Evolutionary conservation across 1,140 invertebrate species (phyloP), one percentile per base, ranked within the genome.

Genomic region (Drosophila hydei): DNA sequence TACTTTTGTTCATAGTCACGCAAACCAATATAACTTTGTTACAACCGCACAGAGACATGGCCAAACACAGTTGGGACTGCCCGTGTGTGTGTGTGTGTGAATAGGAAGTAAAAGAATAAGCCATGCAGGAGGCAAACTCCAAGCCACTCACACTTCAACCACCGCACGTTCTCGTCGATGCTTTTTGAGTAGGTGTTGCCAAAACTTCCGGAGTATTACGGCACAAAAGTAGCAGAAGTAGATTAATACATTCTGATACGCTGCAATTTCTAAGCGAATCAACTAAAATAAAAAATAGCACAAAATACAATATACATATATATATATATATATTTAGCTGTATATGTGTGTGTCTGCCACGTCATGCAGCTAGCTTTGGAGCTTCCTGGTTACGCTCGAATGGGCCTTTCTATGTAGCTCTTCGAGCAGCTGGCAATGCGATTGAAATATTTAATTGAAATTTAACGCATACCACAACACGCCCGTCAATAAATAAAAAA

Each of bases 401-500:
- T 45, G 48, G 61, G 59, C 63, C 58, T 63, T 25, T 16, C 42
- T 33, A 52, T 56, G 23, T 21, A 11, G 45, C 50, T 62, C 30
- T 62, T 47, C 42, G 51, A 43, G 43, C 60, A 59, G 61, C 55
- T 63, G 51, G 45, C 40, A 64, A 68, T 71, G 71, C 67, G 64
- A 88, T 83, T 83, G 83, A 88, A 88, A 88, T 88, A 87, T 87
- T 88, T 87, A 88, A 87, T 87, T 87, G 83, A 79, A 87, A 87
- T 87, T 87, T 87, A 87, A 87, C 83, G 83, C 75, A 88, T 88
- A 83, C 75, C 83, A 79, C 67, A 74, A 55, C 56, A 62, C 33
- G 56, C 60, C 42, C 87, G 83, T 76, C 83, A 83, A 88, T 87
- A 83, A 88, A 88, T 83, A 88, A 83, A 79, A 68, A 72, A 87